Base-by-base conservation (phyloP, 2,797 vertebrate genomes). In the Thripadectes ignobilis region DNA sequence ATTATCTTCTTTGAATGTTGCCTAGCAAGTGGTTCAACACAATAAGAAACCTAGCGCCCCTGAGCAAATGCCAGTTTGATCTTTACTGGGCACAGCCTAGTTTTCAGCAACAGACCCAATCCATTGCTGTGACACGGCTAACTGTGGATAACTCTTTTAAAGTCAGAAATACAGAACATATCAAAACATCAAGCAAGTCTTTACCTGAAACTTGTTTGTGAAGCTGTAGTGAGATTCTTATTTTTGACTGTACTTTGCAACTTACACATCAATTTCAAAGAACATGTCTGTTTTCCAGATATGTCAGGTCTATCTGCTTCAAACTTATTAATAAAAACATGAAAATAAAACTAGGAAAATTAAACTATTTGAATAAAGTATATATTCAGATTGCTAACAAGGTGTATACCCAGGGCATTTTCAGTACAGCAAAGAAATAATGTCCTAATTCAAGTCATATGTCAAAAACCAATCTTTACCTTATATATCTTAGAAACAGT, bases 321-420 rank as follows among this genome's bases (percentile, higher is more conserved):
- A n/a, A 24, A 65, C 34, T 46, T 71, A 76, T 68, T 62, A 73
- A 71, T 48, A 79, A 41, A 62, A 67, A 69, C 18, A 75, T 4
- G 5, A 59, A 79, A 90, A 63, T 39, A 49, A 76, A 84, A 12
- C 23, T 13, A 26, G 34, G 14, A 59, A 57, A 92, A 71, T 58
- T 3, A 49, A 63, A 61, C 8, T 77, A 23, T n/a, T 67, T 74
- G 13, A 52, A 68, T 66, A 39, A 95, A 62, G 15, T 43, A 51
- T 55, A 75, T 72, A 27, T 34, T 73, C 32, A 52, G 27, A 22
- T 55, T 74, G 21, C 8, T 84, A 46, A 27, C 61, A 78, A 58
- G 26, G 14, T 59, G 10, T 26, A 32, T 73, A 83, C 21, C 0
- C 6, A 17, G 6, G 2, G 1, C 0, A 2, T 52, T 85, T 80